These are phyloP conservation scores for Ancistrus triradiatus DNA, from an alignment of 2,113 vertebrate species.

Conservation along the genomic window DNA sequence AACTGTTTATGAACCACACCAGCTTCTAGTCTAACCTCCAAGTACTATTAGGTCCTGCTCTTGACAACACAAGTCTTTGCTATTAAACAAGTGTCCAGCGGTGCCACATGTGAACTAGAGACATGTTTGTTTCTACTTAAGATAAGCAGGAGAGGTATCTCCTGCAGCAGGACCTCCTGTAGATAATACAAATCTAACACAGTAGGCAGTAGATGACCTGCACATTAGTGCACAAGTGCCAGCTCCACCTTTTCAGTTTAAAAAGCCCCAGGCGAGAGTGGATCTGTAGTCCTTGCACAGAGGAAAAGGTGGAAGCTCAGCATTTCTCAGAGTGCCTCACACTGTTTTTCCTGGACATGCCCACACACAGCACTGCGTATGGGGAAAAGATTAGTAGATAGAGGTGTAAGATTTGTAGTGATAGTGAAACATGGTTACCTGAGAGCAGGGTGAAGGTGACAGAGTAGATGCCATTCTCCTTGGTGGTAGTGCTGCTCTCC, in stretches of 20 bases:
- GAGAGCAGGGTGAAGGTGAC: slow-evolving; percentile 98
- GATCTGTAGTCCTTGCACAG: neutral
- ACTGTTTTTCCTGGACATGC: neutral
- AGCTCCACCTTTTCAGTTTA: slow-evolving; percentile 14
- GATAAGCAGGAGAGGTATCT: neutral
- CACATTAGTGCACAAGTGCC: slow-evolving; percentile 31
- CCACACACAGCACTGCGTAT: neutral
- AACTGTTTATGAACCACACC: too few relatives aligned
- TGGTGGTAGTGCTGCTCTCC: slow-evolving; percentile 87
- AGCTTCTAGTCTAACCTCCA: too few relatives aligned
- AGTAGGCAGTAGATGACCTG: slow-evolving; percentile 34
- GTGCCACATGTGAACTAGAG: too few relatives aligned
- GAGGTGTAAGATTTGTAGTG: neutral
- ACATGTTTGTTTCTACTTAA: too few relatives aligned
- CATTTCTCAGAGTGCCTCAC: neutral
- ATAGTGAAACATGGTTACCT: slow-evolving; percentile 68
- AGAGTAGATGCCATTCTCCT: slow-evolving; percentile 96
- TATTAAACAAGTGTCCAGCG: too few relatives aligned
- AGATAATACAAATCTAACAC: slow-evolving; percentile 41
- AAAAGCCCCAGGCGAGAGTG: neutral
- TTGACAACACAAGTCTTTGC: too few relatives aligned
- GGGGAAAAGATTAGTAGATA: neutral
- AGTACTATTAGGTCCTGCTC: too few relatives aligned
- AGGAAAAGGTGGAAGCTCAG: neutral
- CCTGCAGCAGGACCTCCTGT: slow-evolving; percentile 12